Evolutionary conservation across 1,140 invertebrate genomes (phyloP).

Genomic region (Gonatopus flavifemur): DNA sequence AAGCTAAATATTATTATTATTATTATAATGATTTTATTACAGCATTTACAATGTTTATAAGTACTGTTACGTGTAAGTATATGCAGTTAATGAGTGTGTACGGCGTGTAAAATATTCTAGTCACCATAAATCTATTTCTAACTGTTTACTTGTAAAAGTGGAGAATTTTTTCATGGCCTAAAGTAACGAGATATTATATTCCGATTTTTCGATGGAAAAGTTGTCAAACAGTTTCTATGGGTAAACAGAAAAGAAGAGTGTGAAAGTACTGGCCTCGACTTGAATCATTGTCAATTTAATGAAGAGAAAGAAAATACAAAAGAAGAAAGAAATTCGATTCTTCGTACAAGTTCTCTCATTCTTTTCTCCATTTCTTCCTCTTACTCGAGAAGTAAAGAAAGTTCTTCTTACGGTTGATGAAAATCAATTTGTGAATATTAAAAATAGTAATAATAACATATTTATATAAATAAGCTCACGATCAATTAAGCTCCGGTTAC

Average conservation of each 20-base stretch:
- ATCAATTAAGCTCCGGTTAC: too few relatives aligned
- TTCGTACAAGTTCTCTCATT: too few relatives aligned
- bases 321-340: too few relatives aligned
- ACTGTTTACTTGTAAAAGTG: conserved; percentile 21
- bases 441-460: too few relatives aligned
- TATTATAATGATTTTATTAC: conserved; percentile 35
- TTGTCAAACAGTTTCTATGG: background rate
- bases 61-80: conserved; percentile 37
- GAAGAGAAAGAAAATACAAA: conserved; percentile 17
- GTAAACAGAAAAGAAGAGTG: conserved; percentile 16
- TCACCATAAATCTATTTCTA: conserved; percentile 46
- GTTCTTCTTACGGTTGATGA: too few relatives aligned
- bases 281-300: conserved; percentile 37
- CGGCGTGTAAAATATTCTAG: conserved; percentile 54
- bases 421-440: too few relatives aligned
- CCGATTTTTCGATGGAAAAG: background rate
- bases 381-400: too few relatives aligned
- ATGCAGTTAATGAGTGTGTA: conserved; percentile 43
- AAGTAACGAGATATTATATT: conserved; percentile 3
- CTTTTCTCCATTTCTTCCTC: too few relatives aligned
- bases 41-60: conserved; percentile 33
- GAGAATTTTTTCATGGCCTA: background rate
- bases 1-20: conserved; percentile 47
- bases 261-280: conserved; percentile 32
- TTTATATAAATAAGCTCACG: conserved; percentile 28